Evolutionary conservation across 1,140 invertebrate genomes (phyloP).

Genomic region (Stegodyphus dumicola): DNA sequence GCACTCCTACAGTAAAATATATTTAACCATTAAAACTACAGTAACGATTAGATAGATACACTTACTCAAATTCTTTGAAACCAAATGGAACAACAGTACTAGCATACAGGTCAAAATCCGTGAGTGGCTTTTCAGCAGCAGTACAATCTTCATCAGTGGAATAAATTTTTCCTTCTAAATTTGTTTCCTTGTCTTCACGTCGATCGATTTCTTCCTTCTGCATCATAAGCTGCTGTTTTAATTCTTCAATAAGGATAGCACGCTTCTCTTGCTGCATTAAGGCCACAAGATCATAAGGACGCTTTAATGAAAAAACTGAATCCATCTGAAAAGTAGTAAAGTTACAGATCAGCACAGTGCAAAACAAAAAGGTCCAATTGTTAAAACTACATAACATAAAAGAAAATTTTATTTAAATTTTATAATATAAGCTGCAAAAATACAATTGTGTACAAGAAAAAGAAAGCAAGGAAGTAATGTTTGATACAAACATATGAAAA

Average conservation of each 20-base stretch:
- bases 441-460: too few relatives aligned
- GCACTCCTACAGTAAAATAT: neutral
- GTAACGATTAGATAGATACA: slow-evolving; percentile 7
- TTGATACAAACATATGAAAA: too few relatives aligned
- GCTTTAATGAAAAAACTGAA: slow-evolving; percentile 81
- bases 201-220: slow-evolving; percentile 76
- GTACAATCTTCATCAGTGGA: slow-evolving; percentile 77
- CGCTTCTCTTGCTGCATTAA: slow-evolving; percentile 85
- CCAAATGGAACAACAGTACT: slow-evolving; percentile 71
- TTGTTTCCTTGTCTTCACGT: slow-evolving; percentile 68
- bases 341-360: too few relatives aligned
- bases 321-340: slow-evolving; percentile 70
- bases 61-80: slow-evolving; percentile 69
- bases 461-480: too few relatives aligned
- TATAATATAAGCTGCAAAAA: too few relatives aligned
- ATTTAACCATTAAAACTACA: neutral
- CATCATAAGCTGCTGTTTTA: slow-evolving; percentile 76
- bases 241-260: slow-evolving; percentile 74
- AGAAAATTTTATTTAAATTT: too few relatives aligned
- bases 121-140: slow-evolving; percentile 74
- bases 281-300: slow-evolving; percentile 82
- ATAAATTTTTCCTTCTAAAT: slow-evolving; percentile 76
- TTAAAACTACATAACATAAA: too few relatives aligned
- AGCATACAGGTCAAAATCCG: slow-evolving; percentile 79
- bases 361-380: too few relatives aligned